Evolutionary conservation across 2,888 invertebrate species (phyloP), one percentile per base, ranked within the genome.

Genomic region (Cinara cedri): DNA sequence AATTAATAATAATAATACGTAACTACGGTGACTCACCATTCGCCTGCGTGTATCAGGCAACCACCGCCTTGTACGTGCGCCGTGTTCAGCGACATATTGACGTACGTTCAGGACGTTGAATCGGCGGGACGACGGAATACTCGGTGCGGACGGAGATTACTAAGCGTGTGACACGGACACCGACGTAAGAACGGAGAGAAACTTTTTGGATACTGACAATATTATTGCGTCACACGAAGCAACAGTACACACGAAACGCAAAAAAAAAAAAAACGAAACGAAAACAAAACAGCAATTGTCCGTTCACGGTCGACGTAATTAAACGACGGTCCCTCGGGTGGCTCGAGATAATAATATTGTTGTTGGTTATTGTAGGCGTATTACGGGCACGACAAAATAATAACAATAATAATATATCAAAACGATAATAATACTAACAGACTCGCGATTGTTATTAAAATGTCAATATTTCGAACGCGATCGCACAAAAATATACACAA

Each of bases 31-130:
- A 90, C 92, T 92, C 90, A 98, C 98, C 92, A 91, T 90, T 98
- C 98, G 84, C 97, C 97, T 83, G 93, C 90, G 86, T 97, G 97
- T 85, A 98, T 95, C 80, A 98, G 88, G 57, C 99, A 97, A 71
- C 97, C 97, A 82, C 94, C 94, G 85, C 95, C 83, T 68, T 75
- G 94, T 76, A 96, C 92, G 86, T 98, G 97, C 75, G 98, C 95
- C 82, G 96, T 97, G 87, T 98, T 98, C 82, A 98, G 87, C 83
- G 97, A 96, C 98, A 98, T 97, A 85, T 14, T 26, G 19, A 16
- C 21, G 21, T 34, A 6, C 34, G 62, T 19, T n/a, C n/a, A 21
- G 55, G 9, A 46, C 46, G 13, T 13, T 46, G 46, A 3, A 19
- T 34, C 26, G n/a, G 6, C 10, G n/a, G 10, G 6, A 4, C n/a